Evolutionary conservation across 2,797 vertebrate genomes (phyloP), one percentile per base, ranked within the genome.

Genomic region (Chiroxiphia lanceolata): DNA sequence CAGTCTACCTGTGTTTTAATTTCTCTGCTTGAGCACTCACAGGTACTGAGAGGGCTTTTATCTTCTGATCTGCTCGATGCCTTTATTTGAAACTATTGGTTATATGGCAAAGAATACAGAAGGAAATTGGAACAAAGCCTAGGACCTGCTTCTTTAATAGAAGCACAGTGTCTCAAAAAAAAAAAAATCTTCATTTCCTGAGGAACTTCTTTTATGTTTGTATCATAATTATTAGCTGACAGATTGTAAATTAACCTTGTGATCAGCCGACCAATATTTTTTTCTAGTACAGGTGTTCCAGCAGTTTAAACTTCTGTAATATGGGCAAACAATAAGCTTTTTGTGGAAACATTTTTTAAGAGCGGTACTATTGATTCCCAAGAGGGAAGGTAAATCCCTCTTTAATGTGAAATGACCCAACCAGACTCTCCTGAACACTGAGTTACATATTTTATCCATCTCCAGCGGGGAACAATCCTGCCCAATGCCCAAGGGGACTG

Each of bases 291-390:
- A 18, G 31, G 7, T 60, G 18, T 64, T 69, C 23, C 48, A 61
- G 10, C 9, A 23, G 44, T 40, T 74, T 16, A 10, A 42, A 18
- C 3, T 42, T 33, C 1, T 0, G 2, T 3, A 38, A 23, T 1
- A 3, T 5, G 36, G 17, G 4, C 23, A 80, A 63, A 47, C 1
- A 15, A 6, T 3, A 4, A 42, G 3, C 4, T 10, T 70, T 44
- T 21, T 33, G 63, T 21, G 22, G 59, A 14, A 25, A 10, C 5
- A 0, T 6, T 68, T 59, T 22, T 17, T 22, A 6, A 23, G 29
- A 56, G 45, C 15, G n/a, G 26, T n/a, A 18, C 29, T 67, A 0
- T 3, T 3, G 7, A 15, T 51, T 16, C 9, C 34, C 15, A 48
- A 38, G 45, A 76, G 61, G 34, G 57, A 40, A 76, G 31, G 10